Evolutionary conservation across 2,113 vertebrate species (phyloP), one percentile per base, ranked within the genome.

Genomic region (Apodemus sylvaticus): DNA sequence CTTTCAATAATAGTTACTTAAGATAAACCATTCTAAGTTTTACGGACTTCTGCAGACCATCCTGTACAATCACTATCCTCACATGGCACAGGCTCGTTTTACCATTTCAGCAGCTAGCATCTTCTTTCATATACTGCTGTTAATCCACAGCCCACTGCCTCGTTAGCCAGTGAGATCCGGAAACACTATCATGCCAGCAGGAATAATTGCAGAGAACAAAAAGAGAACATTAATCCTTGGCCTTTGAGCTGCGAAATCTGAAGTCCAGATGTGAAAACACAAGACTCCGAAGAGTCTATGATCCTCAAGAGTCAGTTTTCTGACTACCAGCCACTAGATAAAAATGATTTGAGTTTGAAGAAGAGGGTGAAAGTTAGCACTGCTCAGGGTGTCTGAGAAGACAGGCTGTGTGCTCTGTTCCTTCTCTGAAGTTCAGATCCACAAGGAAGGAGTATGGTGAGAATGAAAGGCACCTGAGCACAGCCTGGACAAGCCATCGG

Each of bases 221-320:
- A 96, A 92, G 82, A 62, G 90, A 85, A 78, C 12, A 13, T 79
- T 94, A 70, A 87, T 79, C 93, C 70, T 90, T 91, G 73, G 42
- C 22, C 89, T 89, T 77, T 92, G 39, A 76, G 64, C 31, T 90
- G 83, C 13, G 45, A 92, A 96, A 90, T 95, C 55, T 96, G 88
- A 87, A 45, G 42, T 76, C 89, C 94, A 96, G 88, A 88, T 97
- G 76, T 95, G 85, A 96, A 96, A 45, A 64, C 79, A 96, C 93
- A 91, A 85, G 53, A 83, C 8, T 82, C 70, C 13, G 76, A 92
- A 95, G 79, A 58, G 34, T 53, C n/a, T 45, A 51, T 90, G 94
- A 83, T 42, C 62, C 55, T 42, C 82, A 68, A 89, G 36, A 78
- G 62, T 36, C 24, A 76, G 16, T 51, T 85, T 92, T 93, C 71